Evolutionary conservation across 2,113 vertebrate species (phyloP).

Genomic region (Scomber colias): DNA sequence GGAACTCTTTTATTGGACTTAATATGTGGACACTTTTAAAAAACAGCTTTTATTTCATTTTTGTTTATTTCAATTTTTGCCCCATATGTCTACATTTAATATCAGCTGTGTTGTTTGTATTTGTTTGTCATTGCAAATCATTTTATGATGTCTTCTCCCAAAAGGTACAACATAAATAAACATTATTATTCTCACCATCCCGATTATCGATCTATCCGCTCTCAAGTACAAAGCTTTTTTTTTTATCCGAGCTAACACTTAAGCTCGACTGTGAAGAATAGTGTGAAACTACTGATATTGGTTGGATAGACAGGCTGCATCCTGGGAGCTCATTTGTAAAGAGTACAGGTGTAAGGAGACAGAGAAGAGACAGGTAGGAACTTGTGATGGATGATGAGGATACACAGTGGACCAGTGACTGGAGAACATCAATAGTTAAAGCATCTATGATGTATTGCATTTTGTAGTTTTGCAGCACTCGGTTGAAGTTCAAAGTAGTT

Average conservation of each 20-base stretch:
- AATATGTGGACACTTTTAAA: too few relatives aligned
- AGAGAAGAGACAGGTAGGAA: conserved; percentile 61
- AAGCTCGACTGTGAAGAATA: conserved; percentile 41
- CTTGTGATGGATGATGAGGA: conserved; percentile 73
- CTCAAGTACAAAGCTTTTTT: conserved; percentile 54
- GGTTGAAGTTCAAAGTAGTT: conserved; percentile 66
- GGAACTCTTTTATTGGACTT: too few relatives aligned
- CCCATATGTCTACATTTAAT: too few relatives aligned
- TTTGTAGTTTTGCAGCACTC: conserved; percentile 63
- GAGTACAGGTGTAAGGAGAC: conserved; percentile 71
- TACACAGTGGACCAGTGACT: conserved; percentile 68
- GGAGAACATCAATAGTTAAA: conserved; percentile 76
- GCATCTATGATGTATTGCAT: conserved; percentile 69
- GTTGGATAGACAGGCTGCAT: conserved; percentile 62
- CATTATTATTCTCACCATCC: background rate
- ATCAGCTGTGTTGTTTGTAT: too few relatives aligned
- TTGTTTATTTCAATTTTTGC: too few relatives aligned
- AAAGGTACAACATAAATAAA: too few relatives aligned
- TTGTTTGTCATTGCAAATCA: too few relatives aligned
- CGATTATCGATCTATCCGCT: conserved; percentile 50
- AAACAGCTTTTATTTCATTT: too few relatives aligned
- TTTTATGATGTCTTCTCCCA: too few relatives aligned
- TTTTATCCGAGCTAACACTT: conserved; percentile 59
- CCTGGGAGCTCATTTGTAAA: conserved; percentile 81
- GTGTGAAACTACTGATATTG: conserved; percentile 42